These are phyloP conservation scores for Tyrophagus putrescentiae DNA, from an alignment of 1,140 invertebrate species.

Conservation along the genomic window DNA sequence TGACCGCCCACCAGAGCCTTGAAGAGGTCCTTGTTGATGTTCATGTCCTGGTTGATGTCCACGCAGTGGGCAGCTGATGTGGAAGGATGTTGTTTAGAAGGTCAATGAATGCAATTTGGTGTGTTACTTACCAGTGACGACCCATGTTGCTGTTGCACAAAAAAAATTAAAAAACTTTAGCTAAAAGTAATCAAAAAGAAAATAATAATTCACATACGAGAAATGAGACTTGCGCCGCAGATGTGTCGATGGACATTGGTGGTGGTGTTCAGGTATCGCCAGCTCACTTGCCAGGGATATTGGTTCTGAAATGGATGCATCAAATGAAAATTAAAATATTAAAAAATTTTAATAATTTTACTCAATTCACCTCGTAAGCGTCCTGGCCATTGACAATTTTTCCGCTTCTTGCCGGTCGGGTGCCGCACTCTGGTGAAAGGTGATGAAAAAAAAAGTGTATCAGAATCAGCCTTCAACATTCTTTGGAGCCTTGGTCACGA, in stretches of 20 bases:
- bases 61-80: constrained; percentile 4
- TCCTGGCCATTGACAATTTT: background rate
- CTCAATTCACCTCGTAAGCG: no score
- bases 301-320: background rate
- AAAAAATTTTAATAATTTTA: no score
- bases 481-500: background rate
- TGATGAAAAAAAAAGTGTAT: background rate
- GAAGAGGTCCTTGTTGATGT: background rate
- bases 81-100: no score
- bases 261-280: background rate
- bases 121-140: no score
- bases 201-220: no score
- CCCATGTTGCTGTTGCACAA: no score
- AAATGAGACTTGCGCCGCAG: constrained; percentile 60
- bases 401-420: background rate
- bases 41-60: background rate
- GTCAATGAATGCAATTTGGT: no score
- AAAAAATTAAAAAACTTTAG: no score
- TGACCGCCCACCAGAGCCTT: background rate
- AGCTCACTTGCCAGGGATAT: constrained; percentile 18
- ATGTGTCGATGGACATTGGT: background rate
- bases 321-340: no score
- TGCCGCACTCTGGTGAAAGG: background rate
- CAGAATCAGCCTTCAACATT: no score
- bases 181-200: no score